These are phyloP conservation scores for Agapostemon virescens DNA, from an alignment of 2,888 invertebrate species.

Conservation along the genomic window DNA sequence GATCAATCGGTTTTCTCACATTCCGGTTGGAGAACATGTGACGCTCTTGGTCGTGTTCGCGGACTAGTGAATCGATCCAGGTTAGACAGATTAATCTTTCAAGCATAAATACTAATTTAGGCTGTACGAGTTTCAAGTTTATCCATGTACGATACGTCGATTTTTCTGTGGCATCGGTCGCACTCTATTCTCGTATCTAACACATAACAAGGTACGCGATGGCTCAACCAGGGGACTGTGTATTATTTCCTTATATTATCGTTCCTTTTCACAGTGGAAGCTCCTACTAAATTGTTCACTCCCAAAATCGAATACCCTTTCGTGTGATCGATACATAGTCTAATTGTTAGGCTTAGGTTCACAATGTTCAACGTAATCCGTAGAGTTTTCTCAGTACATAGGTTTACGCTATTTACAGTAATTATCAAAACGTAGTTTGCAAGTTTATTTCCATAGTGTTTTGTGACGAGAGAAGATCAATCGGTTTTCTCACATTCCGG, in stretches of 20 bases:
- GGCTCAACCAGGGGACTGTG: constrained; percentile 63
- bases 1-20: constrained; percentile 64
- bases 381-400: constrained; percentile 74
- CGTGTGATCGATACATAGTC: constrained; percentile 68
- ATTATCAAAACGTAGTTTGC: constrained; percentile 67
- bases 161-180: constrained; percentile 60
- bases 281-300: constrained; percentile 61
- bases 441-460: constrained; percentile 70
- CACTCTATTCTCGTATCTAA: constrained; percentile 57
- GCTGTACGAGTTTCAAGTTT: constrained; percentile 53
- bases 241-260: constrained; percentile 62
- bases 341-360: constrained; percentile 76
- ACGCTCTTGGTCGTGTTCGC: constrained; percentile 61
- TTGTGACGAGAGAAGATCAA: constrained; percentile 67
- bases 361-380: constrained; percentile 68
- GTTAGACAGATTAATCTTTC: constrained; percentile 63
- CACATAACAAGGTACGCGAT: constrained; percentile 59
- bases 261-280: constrained; percentile 68
- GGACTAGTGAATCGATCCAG: constrained; percentile 60
- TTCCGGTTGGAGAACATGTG: constrained; percentile 58
- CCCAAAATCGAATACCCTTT: constrained; percentile 59
- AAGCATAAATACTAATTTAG: constrained; percentile 53
- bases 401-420: constrained; percentile 71
- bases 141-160: constrained; percentile 58
- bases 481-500: constrained; percentile 62